Evolutionary conservation across 2,797 vertebrate genomes (phyloP).

Genomic region (Lerista edwardsae): DNA sequence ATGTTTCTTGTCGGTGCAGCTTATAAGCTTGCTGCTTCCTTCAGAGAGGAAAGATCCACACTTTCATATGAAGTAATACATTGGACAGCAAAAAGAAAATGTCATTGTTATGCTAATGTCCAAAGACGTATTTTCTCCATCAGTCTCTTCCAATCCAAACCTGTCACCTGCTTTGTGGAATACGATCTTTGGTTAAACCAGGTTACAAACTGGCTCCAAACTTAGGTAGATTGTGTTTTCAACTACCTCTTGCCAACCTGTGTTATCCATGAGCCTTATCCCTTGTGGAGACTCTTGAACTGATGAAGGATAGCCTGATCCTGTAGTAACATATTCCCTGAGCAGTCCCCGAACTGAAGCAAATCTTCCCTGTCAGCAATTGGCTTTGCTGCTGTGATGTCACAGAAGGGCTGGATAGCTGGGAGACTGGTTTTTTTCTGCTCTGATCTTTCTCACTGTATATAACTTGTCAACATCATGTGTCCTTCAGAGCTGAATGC

Average conservation of each 20-base stretch:
- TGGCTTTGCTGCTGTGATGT: slow-evolving; percentile 1
- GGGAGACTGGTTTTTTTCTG: neutral
- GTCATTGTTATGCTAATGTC: neutral
- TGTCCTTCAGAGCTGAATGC: slow-evolving; percentile 23
- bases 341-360: too few species aligned
- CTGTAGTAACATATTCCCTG: neutral
- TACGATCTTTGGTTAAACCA: neutral
- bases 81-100: slow-evolving; percentile 23
- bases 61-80: neutral
- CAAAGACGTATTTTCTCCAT: neutral
- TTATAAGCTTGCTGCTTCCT: neutral
- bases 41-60: neutral
- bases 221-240: neutral
- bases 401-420: neutral
- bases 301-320: too few species aligned
- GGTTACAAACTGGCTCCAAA: neutral
- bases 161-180: neutral
- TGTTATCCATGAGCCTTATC: neutral
- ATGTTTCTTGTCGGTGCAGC: neutral
- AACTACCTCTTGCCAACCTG: neutral
- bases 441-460: neutral
- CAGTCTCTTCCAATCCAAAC: neutral
- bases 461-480: neutral
- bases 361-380: neutral
- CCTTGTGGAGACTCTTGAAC: neutral